These are phyloP conservation scores for Chesias legatella DNA, from an alignment of 2,888 invertebrate species.

Conservation along the genomic window DNA sequence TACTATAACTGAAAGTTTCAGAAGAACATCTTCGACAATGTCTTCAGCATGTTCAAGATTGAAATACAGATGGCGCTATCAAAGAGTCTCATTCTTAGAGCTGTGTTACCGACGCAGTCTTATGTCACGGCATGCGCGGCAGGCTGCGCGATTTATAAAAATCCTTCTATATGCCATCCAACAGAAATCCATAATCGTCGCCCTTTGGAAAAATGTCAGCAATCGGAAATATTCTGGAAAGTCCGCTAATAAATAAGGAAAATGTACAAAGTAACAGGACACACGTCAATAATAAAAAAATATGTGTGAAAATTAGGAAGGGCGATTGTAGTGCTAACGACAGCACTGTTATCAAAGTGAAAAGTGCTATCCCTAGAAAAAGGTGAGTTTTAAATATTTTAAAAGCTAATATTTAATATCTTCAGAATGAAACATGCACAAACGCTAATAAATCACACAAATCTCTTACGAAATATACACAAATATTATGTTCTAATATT, in stretches of 20 bases:
- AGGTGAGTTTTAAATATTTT: constrained; percentile 56
- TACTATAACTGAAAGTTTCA: no score
- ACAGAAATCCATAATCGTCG: constrained; percentile 75
- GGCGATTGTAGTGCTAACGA: constrained; percentile 34
- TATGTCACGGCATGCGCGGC: constrained; percentile 68
- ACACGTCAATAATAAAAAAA: constrained; percentile 43
- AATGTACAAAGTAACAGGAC: constrained; percentile 36
- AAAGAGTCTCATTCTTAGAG: neutral
- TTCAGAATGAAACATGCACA: neutral
- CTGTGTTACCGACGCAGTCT: constrained; percentile 50
- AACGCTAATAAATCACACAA: no score
- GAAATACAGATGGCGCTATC: constrained; percentile 42
- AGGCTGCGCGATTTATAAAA: constrained; percentile 77
- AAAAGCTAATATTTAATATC: constrained; percentile 26
- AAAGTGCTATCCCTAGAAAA: constrained; percentile 71
- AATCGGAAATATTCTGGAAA: constrained; percentile 45
- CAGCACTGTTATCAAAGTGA: constrained; percentile 67
- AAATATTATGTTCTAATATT: no score
- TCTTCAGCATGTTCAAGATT: neutral
- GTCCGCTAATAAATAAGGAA: constrained; percentile 43
- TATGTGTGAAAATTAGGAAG: constrained; percentile 56
- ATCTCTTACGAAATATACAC: no score
- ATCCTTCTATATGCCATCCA: constrained; percentile 67
- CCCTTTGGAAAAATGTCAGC: constrained; percentile 66
- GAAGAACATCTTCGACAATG: no score